Percentiles rank a stretch among this genome's conserved stretches.
These are phyloP conservation scores for Uropsilus gracilis DNA, from an alignment of 2,113 vertebrate species.

Conservation along the genomic window DNA sequence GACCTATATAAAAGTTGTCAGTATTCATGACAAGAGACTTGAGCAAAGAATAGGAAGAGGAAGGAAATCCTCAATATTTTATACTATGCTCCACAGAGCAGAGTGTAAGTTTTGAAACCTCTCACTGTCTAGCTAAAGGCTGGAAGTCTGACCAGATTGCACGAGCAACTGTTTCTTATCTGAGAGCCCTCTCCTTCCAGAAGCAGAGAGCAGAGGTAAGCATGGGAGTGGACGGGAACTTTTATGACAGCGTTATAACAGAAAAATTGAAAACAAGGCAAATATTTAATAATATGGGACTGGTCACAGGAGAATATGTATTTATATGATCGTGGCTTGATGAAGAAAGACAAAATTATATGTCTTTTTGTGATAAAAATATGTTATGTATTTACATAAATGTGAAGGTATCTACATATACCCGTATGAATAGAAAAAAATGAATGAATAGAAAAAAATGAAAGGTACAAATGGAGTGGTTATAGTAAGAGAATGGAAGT, in stretches of 20 bases:
- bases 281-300: not conserved
- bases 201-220: not conserved
- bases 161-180: not conserved
- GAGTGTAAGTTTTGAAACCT: not conserved
- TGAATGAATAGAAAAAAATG: not conserved
- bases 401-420: not conserved
- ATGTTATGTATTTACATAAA: no score
- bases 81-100: no score
- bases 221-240: not conserved
- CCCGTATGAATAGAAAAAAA: not conserved
- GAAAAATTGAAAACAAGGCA: not conserved
- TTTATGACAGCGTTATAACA: not conserved
- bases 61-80: not conserved
- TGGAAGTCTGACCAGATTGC: not conserved
- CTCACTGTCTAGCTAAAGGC: not conserved
- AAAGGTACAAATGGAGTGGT: not conserved
- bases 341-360: constrained; percentile 12
- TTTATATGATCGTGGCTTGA: not conserved
- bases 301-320: not conserved
- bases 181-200: not conserved
- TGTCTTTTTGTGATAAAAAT: not conserved
- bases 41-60: not conserved
- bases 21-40: not conserved
- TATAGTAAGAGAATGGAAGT: not conserved
- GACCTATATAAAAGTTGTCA: not conserved